Base-by-base conservation (phyloP, 1,140 invertebrate species). In the Zophobas atratus region DNA sequence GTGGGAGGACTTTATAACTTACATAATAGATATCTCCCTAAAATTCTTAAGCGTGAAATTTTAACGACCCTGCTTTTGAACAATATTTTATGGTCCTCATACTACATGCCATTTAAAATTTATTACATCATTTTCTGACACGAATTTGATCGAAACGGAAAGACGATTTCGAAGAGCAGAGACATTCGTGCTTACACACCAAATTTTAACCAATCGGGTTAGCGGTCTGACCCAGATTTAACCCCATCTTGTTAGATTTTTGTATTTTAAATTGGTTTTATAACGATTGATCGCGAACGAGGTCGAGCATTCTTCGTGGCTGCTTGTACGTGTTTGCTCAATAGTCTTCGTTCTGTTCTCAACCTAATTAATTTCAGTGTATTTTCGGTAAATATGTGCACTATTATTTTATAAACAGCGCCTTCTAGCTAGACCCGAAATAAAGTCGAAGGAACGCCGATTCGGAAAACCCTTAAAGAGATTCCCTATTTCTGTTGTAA, bases 21-120 rank as follows among this genome's bases (percentile, higher is more conserved):
- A 55, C 34, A 53, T 53, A 73, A 73, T 73, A 73, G 71, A 73
- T 55, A 41, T 43, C 49, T 56, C 39, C 35, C 32, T 73, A 73
- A 73, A 73, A 56, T 41, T 73, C 49, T 56, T 39, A 51, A 39
- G 71, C 71, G 55, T 73, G 71, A 73, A 73, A 73, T 56, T 73
- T 73, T 73, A 73, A 73, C 56, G 71, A 56, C 39, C 71, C n/a
- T 43, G 35, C 49, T 53, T 67, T 67, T 67, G 60, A 67, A 39
- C 38, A 43, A 43, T 67, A 67, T 67, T 67, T 67, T 67, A 41
- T 67, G 60, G n/a, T 33, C 6, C 38, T 67, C 60, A 43, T 39
- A 67, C 39, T 67, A 67, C 39, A 67, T 67, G 38, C 39, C 35
- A 67, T 67, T 67, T 67, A 67, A 67, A 67, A 67, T 67, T 41